Evolutionary conservation across 1,140 invertebrate species (phyloP).

Genomic region (Cherax quadricarinatus): DNA sequence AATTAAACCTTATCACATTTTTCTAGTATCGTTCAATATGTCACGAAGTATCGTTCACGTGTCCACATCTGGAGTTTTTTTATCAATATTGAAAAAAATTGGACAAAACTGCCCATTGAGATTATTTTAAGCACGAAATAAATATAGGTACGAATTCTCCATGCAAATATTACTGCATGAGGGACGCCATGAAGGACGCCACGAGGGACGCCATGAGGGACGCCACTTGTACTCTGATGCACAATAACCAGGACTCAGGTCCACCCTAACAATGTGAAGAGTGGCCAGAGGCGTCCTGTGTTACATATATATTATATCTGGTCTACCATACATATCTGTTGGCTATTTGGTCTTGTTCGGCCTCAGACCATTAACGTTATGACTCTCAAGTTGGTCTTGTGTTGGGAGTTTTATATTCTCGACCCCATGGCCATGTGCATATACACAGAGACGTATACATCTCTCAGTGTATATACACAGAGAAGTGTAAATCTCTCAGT

Average conservation of each 20-base stretch:
- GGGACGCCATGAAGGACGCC: too few species aligned
- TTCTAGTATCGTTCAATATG: background rate
- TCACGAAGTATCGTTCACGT: background rate
- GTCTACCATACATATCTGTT: background rate
- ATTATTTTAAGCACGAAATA: background rate
- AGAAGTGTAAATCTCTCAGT: too few species aligned
- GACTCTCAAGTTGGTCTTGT: too few species aligned
- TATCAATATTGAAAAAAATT: background rate
- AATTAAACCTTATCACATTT: background rate
- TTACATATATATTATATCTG: background rate
- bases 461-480: too few species aligned
- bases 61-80: too few species aligned
- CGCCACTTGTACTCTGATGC: background rate
- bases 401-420: too few species aligned
- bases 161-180: background rate
- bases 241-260: background rate
- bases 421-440: too few species aligned
- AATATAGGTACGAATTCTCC: background rate
- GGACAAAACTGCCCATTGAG: background rate
- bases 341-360: background rate
- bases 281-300: background rate
- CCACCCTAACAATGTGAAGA: conserved; percentile 10
- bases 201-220: too few species aligned
- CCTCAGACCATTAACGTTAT: too few species aligned
- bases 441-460: too few species aligned